phyloP scores from a whole-genome alignment of 2,113 vertebrate species.

The Strix aluco region DNA sequence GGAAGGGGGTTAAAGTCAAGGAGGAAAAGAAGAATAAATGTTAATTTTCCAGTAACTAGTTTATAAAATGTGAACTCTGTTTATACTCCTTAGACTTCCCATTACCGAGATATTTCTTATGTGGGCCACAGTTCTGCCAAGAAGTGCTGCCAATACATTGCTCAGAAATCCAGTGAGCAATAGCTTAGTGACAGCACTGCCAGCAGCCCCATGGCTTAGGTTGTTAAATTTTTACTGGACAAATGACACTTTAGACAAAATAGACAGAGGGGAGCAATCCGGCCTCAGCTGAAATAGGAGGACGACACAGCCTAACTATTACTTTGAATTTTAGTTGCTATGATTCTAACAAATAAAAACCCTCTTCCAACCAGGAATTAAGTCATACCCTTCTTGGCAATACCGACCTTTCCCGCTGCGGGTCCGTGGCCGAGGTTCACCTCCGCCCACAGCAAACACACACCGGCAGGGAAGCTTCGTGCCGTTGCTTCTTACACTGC shows the following conservation, averaged over 20 bases:
- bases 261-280: not conserved
- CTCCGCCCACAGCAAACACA: not conserved
- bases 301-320: not conserved
- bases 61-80: constrained; percentile 36
- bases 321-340: not conserved
- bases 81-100: not conserved
- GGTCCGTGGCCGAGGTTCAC: not conserved
- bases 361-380: fast-evolving
- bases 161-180: not conserved
- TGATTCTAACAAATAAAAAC: not conserved
- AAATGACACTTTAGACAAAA: not conserved
- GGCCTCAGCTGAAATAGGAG: fast-evolving
- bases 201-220: not conserved
- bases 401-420: not conserved
- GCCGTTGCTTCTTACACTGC: not conserved
- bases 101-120: not conserved
- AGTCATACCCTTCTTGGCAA: not conserved
- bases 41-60: constrained; percentile 55
- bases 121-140: not conserved
- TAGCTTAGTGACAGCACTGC: not conserved
- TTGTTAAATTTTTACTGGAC: not conserved
- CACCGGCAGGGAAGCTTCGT: fast-evolving
- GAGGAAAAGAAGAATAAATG: constrained; percentile 50
- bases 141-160: not conserved
- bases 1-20: constrained; percentile 25